Evolutionary conservation across 2,888 invertebrate species (phyloP).

Genomic region (Tetragonula carbonaria): DNA sequence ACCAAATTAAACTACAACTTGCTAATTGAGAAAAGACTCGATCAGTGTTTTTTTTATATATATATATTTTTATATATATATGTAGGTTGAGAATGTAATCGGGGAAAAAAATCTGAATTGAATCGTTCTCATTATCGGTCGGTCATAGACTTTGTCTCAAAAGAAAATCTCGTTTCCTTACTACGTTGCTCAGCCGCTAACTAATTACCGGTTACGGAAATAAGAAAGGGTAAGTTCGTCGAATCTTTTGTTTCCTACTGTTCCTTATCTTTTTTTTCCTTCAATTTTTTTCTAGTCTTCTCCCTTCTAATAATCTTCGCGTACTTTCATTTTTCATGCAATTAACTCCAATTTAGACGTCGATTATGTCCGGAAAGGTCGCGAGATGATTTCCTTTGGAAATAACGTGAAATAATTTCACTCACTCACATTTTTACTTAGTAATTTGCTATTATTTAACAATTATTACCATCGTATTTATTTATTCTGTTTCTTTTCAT

Average conservation of each 20-base stretch:
- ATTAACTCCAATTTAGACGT: constrained; percentile 18
- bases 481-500: too few species aligned
- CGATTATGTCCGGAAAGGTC: not conserved
- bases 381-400: too few species aligned
- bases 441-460: too few species aligned
- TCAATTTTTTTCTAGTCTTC: not conserved
- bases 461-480: too few species aligned
- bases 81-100: not conserved
- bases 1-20: not conserved
- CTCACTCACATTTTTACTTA: too few species aligned
- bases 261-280: fast-evolving
- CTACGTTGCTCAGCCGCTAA: constrained; percentile 11
- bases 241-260: constrained; percentile 10
- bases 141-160: constrained; percentile 9
- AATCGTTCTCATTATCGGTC: constrained; percentile 29
- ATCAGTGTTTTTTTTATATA: not conserved
- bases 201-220: constrained; percentile 77
- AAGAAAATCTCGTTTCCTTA: not conserved
- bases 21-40: not conserved
- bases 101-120: not conserved
- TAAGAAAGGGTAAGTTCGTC: constrained; percentile 54
- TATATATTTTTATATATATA: not conserved
- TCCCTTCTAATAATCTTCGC: not conserved
- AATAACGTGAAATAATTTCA: too few species aligned
- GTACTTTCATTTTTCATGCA: not conserved